phyloP scores from a whole-genome alignment of 2,888 invertebrate species.

The Vandiemenella viatica region DNA sequence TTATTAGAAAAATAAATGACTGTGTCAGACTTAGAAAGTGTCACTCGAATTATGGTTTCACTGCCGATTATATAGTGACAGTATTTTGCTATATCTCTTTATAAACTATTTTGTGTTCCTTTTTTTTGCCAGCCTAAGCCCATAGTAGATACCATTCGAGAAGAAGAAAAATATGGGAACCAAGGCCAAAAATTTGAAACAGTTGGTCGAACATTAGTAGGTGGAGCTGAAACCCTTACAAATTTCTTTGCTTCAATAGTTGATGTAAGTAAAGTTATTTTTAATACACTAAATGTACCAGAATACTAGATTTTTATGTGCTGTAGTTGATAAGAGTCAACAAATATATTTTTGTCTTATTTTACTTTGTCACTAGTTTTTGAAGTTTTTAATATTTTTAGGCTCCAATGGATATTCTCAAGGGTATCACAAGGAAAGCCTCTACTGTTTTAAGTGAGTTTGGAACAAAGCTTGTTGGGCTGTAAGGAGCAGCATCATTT shows the following conservation, averaged over 20 bases:
- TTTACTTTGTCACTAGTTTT: too few species aligned
- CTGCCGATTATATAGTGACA: too few species aligned
- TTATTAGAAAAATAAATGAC: too few species aligned
- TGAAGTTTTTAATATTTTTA: too few species aligned
- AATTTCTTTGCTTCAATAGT: constrained; percentile 45
- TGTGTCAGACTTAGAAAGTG: too few species aligned
- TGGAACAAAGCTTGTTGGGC: constrained; percentile 38
- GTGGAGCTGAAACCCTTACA: constrained; percentile 50
- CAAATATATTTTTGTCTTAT: too few species aligned
- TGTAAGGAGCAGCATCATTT: constrained; percentile 23
- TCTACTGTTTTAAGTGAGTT: constrained; percentile 41
- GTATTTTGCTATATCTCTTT: too few species aligned
- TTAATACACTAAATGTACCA: not conserved
- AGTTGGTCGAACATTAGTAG: constrained; percentile 47
- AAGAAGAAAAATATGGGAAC: constrained; percentile 68
- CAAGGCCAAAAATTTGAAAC: constrained; percentile 49
- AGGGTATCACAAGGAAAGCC: constrained; percentile 34
- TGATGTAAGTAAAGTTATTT: constrained; percentile 39
- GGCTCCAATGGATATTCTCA: constrained; percentile 37
- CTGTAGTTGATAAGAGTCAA: not conserved
- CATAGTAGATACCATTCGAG: constrained; percentile 56
- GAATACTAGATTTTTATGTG: not conserved
- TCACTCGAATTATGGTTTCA: too few species aligned
- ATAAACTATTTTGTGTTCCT: too few species aligned
- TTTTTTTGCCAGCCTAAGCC: constrained; percentile 51